phyloP scores from a whole-genome alignment of 2,797 vertebrate genomes.

The Manis javanica region DNA sequence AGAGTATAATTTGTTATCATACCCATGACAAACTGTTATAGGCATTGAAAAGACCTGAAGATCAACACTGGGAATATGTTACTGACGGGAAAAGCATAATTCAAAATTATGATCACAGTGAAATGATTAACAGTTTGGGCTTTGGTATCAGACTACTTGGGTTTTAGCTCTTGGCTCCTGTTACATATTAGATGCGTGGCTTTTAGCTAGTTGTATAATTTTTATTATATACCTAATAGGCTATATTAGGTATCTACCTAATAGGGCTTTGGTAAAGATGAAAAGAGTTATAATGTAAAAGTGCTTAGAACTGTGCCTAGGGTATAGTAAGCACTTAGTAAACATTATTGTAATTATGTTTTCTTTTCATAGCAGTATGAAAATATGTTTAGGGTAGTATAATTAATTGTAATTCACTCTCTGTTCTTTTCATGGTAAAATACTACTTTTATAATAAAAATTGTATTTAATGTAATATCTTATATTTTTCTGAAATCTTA shows the following conservation, averaged over 20 bases:
- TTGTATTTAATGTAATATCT: neutral
- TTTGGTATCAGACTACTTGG: neutral
- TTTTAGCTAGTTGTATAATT: conserved; percentile 41
- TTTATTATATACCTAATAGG: neutral
- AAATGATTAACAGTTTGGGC: neutral
- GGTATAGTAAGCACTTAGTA: neutral
- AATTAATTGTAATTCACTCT: conserved; percentile 48
- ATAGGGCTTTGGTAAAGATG: conserved; percentile 17
- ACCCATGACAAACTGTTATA: neutral
- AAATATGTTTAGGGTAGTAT: conserved; percentile 24
- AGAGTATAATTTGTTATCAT: neutral
- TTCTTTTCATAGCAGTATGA: neutral
- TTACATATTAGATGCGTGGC: neutral
- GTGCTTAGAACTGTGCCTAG: neutral
- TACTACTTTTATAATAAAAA: conserved; percentile 13
- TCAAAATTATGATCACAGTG: conserved; percentile 39
- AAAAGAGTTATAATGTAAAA: neutral
- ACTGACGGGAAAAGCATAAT: conserved; percentile 12
- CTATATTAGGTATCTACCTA: neutral
- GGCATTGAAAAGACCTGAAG: conserved; percentile 47
- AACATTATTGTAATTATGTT: neutral
- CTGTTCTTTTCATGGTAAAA: neutral
- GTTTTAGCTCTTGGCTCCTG: neutral
- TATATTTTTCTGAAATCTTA: neutral
- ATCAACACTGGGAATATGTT: conserved; percentile 11